These are phyloP conservation scores for Hormaphis cornu DNA, from an alignment of 1,140 invertebrate species.

Conservation along the genomic window DNA sequence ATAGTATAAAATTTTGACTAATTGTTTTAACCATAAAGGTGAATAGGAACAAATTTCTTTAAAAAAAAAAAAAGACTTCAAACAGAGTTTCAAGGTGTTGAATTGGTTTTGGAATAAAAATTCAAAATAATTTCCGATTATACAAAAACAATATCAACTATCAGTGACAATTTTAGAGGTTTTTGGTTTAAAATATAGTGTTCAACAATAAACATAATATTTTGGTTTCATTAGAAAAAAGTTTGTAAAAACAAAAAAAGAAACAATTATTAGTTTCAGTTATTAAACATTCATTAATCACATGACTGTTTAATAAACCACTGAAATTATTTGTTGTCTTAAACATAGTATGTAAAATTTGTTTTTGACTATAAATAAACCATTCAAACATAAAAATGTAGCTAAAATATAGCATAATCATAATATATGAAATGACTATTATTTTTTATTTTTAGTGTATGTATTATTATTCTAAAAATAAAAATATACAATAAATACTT, in stretches of 20 bases:
- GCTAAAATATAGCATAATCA: slow-evolving; percentile 5
- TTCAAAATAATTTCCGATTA: neutral
- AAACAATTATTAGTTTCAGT: neutral
- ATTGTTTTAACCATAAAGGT: slow-evolving; percentile 3
- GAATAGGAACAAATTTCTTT: slow-evolving; percentile 30
- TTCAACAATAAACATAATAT: neutral
- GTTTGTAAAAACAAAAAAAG: neutral
- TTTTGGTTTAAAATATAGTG: neutral
- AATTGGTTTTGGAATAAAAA: slow-evolving; percentile 18
- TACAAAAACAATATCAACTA: slow-evolving; percentile 2
- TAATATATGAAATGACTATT: slow-evolving; percentile 13
- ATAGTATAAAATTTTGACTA: slow-evolving; percentile 12
- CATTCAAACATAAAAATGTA: neutral
- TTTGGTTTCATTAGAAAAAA: neutral
- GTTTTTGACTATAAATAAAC: slow-evolving; percentile 14
- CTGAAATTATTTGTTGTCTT: slow-evolving; percentile 13
- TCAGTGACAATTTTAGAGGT: neutral
- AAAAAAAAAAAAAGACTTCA: slow-evolving; percentile 8
- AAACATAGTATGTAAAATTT: slow-evolving; percentile 3
- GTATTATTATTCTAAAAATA: slow-evolving; percentile 10
- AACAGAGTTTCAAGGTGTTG: neutral
- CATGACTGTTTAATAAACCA: slow-evolving; percentile 17
- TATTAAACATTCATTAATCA: neutral
- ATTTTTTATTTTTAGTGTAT: slow-evolving; percentile 1
- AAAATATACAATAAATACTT: slow-evolving; percentile 19